Evolutionary conservation across 2,797 vertebrate genomes (phyloP).

Genomic region (Acrossocheilus wenchowensis): DNA sequence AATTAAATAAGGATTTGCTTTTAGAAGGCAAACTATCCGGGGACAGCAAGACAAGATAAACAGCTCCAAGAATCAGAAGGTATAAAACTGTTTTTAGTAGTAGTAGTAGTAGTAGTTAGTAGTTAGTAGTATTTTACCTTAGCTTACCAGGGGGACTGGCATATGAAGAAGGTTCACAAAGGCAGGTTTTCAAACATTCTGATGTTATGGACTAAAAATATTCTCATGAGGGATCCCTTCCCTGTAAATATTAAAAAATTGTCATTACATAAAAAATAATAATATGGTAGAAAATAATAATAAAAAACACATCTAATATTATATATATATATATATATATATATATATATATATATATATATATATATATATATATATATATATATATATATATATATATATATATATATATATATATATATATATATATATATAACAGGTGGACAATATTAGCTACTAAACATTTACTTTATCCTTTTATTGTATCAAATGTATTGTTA

Average conservation of each 20-base stretch:
- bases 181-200: background rate
- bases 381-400: too few relatives aligned
- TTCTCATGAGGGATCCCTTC: too few relatives aligned
- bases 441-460: too few relatives aligned
- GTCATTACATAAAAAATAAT: background rate
- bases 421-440: too few relatives aligned
- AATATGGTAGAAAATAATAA: too few relatives aligned
- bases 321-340: too few relatives aligned
- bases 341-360: too few relatives aligned
- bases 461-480: too few relatives aligned
- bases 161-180: background rate
- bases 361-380: too few relatives aligned
- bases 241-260: background rate
- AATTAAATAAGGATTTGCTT: constrained; percentile 15
- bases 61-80: background rate
- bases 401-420: too few relatives aligned
- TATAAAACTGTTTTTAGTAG: background rate
- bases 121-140: background rate
- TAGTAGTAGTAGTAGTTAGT: too few relatives aligned
- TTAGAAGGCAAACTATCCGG: background rate
- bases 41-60: background rate
- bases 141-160: background rate
- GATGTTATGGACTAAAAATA: background rate
- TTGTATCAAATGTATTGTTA: background rate
- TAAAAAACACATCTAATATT: background rate